Percentiles rank a stretch among this genome's conserved stretches.
These are phyloP conservation scores for Mesochorus sp. DNA, from an alignment of 2,888 invertebrate species.

Conservation along the genomic window DNA sequence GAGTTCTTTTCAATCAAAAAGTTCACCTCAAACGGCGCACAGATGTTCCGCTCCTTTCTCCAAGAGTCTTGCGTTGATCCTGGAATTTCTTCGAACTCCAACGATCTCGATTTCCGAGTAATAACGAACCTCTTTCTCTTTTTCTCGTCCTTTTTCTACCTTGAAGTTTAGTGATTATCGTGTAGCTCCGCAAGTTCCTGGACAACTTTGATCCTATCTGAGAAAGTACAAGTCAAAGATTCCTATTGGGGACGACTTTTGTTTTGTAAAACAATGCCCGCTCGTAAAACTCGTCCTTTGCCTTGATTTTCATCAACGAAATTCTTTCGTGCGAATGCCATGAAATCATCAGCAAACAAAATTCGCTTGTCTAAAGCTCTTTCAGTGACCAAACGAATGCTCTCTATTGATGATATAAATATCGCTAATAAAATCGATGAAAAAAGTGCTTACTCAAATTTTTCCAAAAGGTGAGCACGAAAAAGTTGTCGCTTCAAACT, in stretches of 20 bases:
- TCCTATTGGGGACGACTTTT: constrained; percentile 8
- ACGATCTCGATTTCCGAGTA: constrained; percentile 44
- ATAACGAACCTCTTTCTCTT: constrained; percentile 41
- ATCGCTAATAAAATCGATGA: too few relatives aligned
- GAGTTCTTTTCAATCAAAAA: neutral
- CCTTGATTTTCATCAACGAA: neutral
- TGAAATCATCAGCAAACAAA: too few relatives aligned
- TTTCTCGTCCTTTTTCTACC: neutral
- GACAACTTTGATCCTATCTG: constrained; percentile 9
- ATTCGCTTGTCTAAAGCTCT: too few relatives aligned
- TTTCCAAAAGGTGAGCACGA: too few relatives aligned
- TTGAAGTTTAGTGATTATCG: constrained; percentile 14
- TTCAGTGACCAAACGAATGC: too few relatives aligned
- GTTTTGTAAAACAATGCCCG: constrained; percentile 17
- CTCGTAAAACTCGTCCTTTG: neutral
- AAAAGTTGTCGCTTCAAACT: too few relatives aligned
- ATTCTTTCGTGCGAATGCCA: neutral
- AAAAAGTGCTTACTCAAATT: too few relatives aligned
- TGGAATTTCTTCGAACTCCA: constrained; percentile 51
- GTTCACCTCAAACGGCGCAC: neutral
- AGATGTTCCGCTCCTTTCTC: constrained; percentile 38
- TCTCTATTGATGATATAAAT: too few relatives aligned
- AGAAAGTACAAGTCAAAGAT: constrained; percentile 14
- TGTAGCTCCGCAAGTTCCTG: neutral
- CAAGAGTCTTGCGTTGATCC: constrained; percentile 1